Percentiles rank a stretch among this genome's conserved stretches.
These are phyloP conservation scores for Neomonachus schauinslandi DNA, from an alignment of 2,113 vertebrate species.

Conservation along the genomic window DNA sequence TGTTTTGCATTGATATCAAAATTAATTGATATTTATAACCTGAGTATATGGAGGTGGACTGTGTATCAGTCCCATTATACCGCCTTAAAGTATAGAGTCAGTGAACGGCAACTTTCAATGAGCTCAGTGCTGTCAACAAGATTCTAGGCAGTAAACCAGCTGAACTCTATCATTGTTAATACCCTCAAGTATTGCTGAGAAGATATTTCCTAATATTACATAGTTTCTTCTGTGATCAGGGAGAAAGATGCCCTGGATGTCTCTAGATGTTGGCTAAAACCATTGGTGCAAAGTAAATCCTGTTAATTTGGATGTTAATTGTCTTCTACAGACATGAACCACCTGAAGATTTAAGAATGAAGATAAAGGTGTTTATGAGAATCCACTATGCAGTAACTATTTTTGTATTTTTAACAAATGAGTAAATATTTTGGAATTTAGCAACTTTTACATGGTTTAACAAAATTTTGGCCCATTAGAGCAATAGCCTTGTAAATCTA, in stretches of 20 bases:
- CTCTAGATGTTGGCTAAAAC: background rate
- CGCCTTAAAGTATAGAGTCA: background rate
- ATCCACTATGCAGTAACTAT: background rate
- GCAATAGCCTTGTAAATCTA: background rate
- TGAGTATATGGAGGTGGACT: background rate
- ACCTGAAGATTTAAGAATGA: background rate
- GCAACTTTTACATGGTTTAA: background rate
- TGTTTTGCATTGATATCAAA: background rate
- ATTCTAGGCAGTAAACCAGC: background rate
- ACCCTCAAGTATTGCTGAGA: background rate
- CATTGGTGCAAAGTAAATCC: background rate
- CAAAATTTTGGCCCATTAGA: background rate
- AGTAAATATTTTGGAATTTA: conserved; percentile 7
- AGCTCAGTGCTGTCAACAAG: background rate
- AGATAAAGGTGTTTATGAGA: background rate
- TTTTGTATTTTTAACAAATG: background rate
- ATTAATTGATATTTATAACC: background rate
- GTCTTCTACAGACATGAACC: background rate
- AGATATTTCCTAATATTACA: background rate
- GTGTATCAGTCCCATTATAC: background rate
- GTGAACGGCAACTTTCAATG: background rate
- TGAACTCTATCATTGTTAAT: background rate
- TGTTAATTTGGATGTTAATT: background rate
- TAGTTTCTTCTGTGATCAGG: background rate
- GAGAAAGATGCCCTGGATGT: background rate